phyloP scores from a whole-genome alignment of 2,888 invertebrate genomes.

The Torymus auratus region DNA sequence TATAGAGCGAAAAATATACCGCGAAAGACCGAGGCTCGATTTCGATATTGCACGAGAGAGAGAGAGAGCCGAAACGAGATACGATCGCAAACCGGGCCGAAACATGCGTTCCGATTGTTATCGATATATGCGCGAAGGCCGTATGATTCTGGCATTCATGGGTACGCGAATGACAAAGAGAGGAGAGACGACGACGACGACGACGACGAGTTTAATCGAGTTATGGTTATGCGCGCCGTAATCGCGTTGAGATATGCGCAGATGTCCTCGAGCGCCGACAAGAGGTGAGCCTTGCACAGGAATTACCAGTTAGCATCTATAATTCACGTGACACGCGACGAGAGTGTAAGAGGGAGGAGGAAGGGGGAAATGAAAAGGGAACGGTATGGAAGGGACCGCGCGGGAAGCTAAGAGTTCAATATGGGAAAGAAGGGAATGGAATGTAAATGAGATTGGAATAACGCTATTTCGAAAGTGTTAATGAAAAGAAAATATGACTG shows the following conservation, averaged over 20 bases:
- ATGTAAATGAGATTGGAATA: too few species aligned
- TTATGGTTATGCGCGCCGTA: slow-evolving; percentile 29
- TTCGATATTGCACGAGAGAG: too few species aligned
- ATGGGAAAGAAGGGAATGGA: not conserved
- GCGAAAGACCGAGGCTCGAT: too few species aligned
- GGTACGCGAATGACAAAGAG: slow-evolving; percentile 18
- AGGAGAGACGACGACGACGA: not conserved
- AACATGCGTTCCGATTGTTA: slow-evolving; percentile 24
- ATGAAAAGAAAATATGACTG: too few species aligned
- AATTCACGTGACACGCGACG: slow-evolving; percentile 62
- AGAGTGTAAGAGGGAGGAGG: slow-evolving; percentile 25
- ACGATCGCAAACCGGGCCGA: not conserved
- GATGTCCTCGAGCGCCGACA: slow-evolving; percentile 37
- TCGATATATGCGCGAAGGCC: slow-evolving; percentile 25
- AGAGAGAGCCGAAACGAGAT: too few species aligned
- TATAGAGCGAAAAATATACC: too few species aligned
- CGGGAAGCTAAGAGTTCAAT: too few species aligned
- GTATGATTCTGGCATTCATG: slow-evolving; percentile 17
- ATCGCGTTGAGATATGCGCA: slow-evolving; percentile 32
- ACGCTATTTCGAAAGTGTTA: too few species aligned
- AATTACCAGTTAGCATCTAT: slow-evolving; percentile 59
- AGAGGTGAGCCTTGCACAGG: slow-evolving; percentile 23
- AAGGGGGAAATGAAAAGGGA: slow-evolving; percentile 33
- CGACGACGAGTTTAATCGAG: slow-evolving; percentile 42
- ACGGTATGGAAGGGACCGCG: not conserved